A percentile compares a stretch with the other conserved stretches of the same genome.
These are phyloP conservation scores for Thera britannica DNA, from an alignment of 2,888 invertebrate species.

Conservation along the genomic window DNA sequence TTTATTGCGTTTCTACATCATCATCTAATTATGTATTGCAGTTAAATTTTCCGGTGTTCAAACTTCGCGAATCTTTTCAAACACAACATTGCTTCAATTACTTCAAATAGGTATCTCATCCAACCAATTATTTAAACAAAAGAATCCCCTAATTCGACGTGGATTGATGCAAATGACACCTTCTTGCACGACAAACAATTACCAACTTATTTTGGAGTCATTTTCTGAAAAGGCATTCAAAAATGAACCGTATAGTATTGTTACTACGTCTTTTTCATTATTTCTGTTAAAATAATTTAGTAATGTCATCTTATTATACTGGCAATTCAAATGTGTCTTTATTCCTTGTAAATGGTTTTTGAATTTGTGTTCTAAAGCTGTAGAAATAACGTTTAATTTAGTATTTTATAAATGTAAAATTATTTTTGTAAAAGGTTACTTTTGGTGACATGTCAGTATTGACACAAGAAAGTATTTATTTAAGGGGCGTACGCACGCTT, in stretches of 20 bases:
- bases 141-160: slow-evolving; percentile 74
- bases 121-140: slow-evolving; percentile 62
- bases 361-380: neutral
- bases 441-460: slow-evolving; percentile 71
- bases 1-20: too few species aligned
- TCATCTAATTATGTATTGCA: neutral
- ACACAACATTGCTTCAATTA: neutral
- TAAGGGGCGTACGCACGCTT: slow-evolving; percentile 63
- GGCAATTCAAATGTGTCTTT: neutral
- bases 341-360: neutral
- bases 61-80: neutral
- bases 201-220: slow-evolving; percentile 8
- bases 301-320: slow-evolving; percentile 5
- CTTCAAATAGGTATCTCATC: slow-evolving; percentile 49
- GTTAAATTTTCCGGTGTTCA: neutral
- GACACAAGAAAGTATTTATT: slow-evolving; percentile 74
- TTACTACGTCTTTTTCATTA: neutral
- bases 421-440: slow-evolving; percentile 40
- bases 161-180: slow-evolving; percentile 80
- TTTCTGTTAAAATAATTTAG: slow-evolving; percentile 2
- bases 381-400: neutral
- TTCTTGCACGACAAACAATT: slow-evolving; percentile 51
- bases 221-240: neutral
- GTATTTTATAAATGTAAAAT: neutral
- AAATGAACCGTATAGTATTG: slow-evolving; percentile 13